These are phyloP conservation scores for Caenorhabditis sp. DNA, from an alignment of 2,888 invertebrate species.

Conservation along the genomic window DNA sequence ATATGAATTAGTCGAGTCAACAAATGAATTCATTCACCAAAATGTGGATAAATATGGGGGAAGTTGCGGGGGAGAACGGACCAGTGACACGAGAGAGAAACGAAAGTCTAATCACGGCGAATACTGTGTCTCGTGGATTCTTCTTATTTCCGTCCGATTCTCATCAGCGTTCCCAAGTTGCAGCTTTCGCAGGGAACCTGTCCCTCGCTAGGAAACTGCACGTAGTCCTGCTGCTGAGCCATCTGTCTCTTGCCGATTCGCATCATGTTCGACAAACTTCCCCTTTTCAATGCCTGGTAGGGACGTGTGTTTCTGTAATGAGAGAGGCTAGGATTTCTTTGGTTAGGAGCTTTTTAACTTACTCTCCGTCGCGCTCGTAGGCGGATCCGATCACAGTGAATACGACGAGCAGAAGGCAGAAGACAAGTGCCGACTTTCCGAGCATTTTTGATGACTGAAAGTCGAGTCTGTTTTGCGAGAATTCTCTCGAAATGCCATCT, in stretches of 20 bases:
- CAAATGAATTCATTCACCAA: slow-evolving; percentile 56
- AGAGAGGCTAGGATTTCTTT: slow-evolving; percentile 19
- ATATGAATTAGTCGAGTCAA: slow-evolving; percentile 11
- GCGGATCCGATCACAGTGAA: slow-evolving; percentile 17
- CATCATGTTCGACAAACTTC: slow-evolving; percentile 67
- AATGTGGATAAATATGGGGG: slow-evolving; percentile 21
- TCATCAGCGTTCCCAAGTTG: slow-evolving; percentile 60
- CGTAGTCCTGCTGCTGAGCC: slow-evolving; percentile 36
- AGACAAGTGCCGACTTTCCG: slow-evolving; percentile 33
- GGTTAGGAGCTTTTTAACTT: background rate
- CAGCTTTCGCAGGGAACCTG: slow-evolving; percentile 49
- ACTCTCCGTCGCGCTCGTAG: slow-evolving; percentile 52
- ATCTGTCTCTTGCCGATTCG: slow-evolving; percentile 60
- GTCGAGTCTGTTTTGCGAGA: slow-evolving; percentile 43
- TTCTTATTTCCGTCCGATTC: slow-evolving; percentile 62
- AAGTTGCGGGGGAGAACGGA: slow-evolving; percentile 24
- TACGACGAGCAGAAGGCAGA: slow-evolving; percentile 43
- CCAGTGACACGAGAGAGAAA: slow-evolving; percentile 41
- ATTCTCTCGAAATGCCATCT: slow-evolving; percentile 42
- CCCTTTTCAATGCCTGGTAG: slow-evolving; percentile 50
- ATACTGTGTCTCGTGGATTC: slow-evolving; percentile 14
- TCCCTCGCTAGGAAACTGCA: slow-evolving; percentile 44
- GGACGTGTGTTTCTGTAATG: slow-evolving; percentile 40
- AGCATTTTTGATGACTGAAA: slow-evolving; percentile 43
- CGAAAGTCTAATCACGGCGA: slow-evolving; percentile 39